Base-by-base conservation (phyloP, 1,140 invertebrate species). In the Aphidius gifuensis region DNA sequence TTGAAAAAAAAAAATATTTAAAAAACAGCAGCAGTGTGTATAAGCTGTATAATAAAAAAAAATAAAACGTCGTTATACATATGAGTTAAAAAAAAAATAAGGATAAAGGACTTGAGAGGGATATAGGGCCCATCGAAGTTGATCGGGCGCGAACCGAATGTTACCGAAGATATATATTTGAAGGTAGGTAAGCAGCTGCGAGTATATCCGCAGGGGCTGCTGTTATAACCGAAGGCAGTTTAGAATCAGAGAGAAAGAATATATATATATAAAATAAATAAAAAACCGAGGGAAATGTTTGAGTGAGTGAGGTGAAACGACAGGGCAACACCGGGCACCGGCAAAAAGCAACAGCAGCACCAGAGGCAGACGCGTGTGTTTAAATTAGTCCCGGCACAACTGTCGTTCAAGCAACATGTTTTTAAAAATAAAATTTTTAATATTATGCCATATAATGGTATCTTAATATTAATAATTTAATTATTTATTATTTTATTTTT, bases 381-480 rank as follows among this genome's bases (percentile, higher is more conserved):
- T 71, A 73, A 81, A 80, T 80, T 79, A 81, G 80, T 80, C 73
- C 75, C 74, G 76, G 71, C 75, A 68, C 76, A 80, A 80, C 78
- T 78, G 75, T 75, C 77, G 76, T 74, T 62, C 73, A 71, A 58
- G 71, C 68, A 80, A 75, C 77, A 77, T 72, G 72, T 43, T 47
- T 23, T 5, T n/a, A 11, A 38, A 16, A 46, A 57, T 43, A 5
- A 46, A 44, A 6, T 21, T 23, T 23, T 39, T 39, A 44, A 58
- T 6, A 56, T 11, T 56, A 21, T 56, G 54, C 40, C 46, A 5
- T 32, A 32, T 3, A 32, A 32, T 32, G 23, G 23, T 32, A 32
- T 32, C 23, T 32, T 32, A 1, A 32, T 32, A n/a, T n/a, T n/a
- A 23, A 38, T n/a, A 51, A 5, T n/a, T 21, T 9, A 23, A 38